Base-by-base conservation (phyloP, 2,888 invertebrate genomes). In the Caenorhabditis sp. region DNA sequence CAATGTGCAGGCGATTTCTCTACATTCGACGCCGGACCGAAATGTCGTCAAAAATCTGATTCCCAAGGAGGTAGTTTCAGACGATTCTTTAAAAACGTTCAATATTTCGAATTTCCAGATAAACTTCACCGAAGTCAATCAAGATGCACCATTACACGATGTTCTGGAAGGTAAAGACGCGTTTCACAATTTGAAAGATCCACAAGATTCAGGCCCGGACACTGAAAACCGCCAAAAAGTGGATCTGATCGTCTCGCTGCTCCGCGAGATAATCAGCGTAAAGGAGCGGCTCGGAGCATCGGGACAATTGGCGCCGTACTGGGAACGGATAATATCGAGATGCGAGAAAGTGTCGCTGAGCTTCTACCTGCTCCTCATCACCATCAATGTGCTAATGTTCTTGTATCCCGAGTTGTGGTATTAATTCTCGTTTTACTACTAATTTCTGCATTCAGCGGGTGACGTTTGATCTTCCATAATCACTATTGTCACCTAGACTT, bases 401-500 rank as follows among this genome's bases (percentile, higher is more conserved):
- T 73, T 87, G 11, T 87, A 82, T 74, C 85, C 85, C 7, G 87
- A 87, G 56, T 52, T 86, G 52, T 87, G 87, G 87, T 87, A 87
- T 77, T 87, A 15, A 8, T 26, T 17, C 26, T 11, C n/a, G 11
- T 13, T 48, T 39, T 66, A 24, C 37, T n/a, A 9, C 15, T 8
- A 8, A n/a, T 43, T 56, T 39, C 26, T 55, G 24, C 3, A 13
- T 15, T 15, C 8, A 41, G 26, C 50, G 48, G 59, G 46, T 53
- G 11, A 45, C 32, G 39, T 41, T 41, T 41, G 41, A 41, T 35
- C 35, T 35, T 13, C 35, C 35, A 35, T 35, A 43, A 43, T 43
- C 17, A 43, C 8, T 5, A 9, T 22, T 6, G 2, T 9, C 9
- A 9, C 15, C 15, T 22, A 43, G n/a, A n/a, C n/a, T 9, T 43